These are phyloP conservation scores for Entomobrya proxima DNA, from an alignment of 2,888 invertebrate species.

Conservation along the genomic window DNA sequence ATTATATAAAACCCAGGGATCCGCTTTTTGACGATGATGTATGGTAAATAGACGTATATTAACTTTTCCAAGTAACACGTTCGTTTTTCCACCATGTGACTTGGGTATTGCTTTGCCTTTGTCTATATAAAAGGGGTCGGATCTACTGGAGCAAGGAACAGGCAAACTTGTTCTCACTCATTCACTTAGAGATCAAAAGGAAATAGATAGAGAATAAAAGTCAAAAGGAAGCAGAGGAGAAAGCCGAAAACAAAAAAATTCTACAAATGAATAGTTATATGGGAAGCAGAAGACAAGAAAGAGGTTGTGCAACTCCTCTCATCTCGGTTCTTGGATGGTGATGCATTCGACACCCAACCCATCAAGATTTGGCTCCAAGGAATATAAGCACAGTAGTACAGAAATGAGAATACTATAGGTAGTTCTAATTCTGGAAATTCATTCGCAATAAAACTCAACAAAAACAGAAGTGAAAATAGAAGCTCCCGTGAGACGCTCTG, in stretches of 20 bases:
- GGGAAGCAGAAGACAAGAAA: conserved; percentile 32
- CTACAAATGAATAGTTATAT: neutral
- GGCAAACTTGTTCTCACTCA: neutral
- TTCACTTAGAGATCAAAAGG: conserved; percentile 38
- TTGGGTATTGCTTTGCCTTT: neutral
- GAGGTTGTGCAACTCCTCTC: conserved; percentile 36
- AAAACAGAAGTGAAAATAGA: conserved; percentile 34
- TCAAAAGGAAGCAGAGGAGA: conserved; percentile 1
- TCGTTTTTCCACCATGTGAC: neutral
- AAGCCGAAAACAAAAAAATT: conserved; percentile 23
- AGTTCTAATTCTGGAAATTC: neutral
- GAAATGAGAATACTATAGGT: neutral
- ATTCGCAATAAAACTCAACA: neutral
- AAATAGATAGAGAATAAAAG: neutral
- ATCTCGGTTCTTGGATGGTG: neutral
- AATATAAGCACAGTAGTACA: neutral
- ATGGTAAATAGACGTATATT: neutral
- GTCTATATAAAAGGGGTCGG: neutral
- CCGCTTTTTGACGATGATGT: neutral
- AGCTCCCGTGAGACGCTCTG: conserved; percentile 38
- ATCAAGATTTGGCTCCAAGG: neutral
- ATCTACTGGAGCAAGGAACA: neutral
- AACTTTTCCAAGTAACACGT: neutral
- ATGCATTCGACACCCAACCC: conserved; percentile 14
- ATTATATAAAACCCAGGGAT: too few species aligned